Conservation (phyloP, 2,797 vertebrate genomes). For the Lophius americanus region DNA sequence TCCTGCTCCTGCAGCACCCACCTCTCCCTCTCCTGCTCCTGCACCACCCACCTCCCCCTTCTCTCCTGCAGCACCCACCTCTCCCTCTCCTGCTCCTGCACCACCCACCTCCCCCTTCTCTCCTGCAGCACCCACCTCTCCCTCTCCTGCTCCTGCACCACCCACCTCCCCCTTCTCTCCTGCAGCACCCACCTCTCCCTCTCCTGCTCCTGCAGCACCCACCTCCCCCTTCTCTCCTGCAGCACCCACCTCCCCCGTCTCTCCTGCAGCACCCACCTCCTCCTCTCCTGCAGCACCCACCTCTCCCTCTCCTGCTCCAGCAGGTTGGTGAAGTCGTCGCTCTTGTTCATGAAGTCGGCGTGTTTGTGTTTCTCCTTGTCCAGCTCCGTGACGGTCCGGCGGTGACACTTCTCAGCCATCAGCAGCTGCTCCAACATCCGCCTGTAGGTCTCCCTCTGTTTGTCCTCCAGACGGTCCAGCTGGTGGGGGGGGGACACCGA, state of each 20-base stretch:
- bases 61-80: constrained; percentile 82
- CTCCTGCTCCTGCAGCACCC: too few species aligned
- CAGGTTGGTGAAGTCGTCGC: constrained; percentile 96
- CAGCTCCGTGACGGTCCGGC: constrained; percentile 91
- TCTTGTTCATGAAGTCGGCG: constrained; percentile 96
- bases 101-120: too few species aligned
- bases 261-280: too few species aligned
- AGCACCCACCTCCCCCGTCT: too few species aligned
- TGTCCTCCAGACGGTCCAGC: constrained; percentile 95
- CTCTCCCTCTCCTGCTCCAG: constrained; percentile 97
- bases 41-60: too few species aligned
- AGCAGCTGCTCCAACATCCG: constrained; percentile 98
- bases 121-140: constrained; percentile 86
- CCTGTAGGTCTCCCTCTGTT: constrained; percentile 93
- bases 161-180: too few species aligned
- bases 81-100: constrained; percentile 96
- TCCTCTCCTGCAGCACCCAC: constrained; percentile 63
- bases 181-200: too few species aligned
- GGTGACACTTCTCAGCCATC: constrained; percentile 93
- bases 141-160: constrained; percentile 96
- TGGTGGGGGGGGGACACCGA: constrained; percentile 50
- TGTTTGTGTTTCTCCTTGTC: constrained; percentile 94
- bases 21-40: too few species aligned
- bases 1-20: too few species aligned
- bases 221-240: too few species aligned